Conservation (phyloP, 2,888 invertebrate species). For the Archips xylosteana region DNA sequence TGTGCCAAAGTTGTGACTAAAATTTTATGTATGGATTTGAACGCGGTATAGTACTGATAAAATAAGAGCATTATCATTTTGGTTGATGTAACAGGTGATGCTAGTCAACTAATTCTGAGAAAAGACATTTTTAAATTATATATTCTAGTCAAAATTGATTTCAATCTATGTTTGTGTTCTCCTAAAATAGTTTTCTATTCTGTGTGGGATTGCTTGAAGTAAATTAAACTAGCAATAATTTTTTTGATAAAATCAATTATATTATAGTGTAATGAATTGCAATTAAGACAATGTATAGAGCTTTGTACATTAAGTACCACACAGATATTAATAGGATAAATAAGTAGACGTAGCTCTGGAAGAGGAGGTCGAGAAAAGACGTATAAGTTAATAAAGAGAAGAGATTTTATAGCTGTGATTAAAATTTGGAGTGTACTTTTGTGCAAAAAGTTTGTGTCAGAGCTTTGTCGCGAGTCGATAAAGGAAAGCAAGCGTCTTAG, state of each 20-base stretch:
- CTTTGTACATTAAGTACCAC: conserved; percentile 83
- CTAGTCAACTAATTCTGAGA: conserved; percentile 81
- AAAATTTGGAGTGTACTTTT: conserved; percentile 77
- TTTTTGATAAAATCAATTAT: conserved; percentile 85
- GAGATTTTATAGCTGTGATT: conserved; percentile 85
- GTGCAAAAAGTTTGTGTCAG: conserved; percentile 72
- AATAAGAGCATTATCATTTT: conserved; percentile 55
- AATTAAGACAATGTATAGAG: conserved; percentile 85
- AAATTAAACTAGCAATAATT: conserved; percentile 78
- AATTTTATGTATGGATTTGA: conserved; percentile 59
- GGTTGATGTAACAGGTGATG: conserved; percentile 65
- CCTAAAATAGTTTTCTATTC: conserved; percentile 58
- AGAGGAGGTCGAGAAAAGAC: conserved; percentile 62
- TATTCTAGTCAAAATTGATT: conserved; percentile 82
- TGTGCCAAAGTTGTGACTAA: conserved; percentile 82
- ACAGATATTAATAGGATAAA: conserved; percentile 81
- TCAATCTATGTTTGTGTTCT: conserved; percentile 63
- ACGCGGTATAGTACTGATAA: conserved; percentile 56
- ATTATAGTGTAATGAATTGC: conserved; percentile 79
- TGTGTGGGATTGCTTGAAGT: conserved; percentile 72
- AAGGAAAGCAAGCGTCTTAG: conserved; percentile 28
- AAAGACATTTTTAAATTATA: conserved; percentile 65
- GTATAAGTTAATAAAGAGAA: conserved; percentile 73
- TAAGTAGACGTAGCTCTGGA: conserved; percentile 69
- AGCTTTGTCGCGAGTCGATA: conserved; percentile 47